Evolutionary conservation across 2,797 vertebrate species (phyloP).

Genomic region (Stomatorhinus walkeri): DNA sequence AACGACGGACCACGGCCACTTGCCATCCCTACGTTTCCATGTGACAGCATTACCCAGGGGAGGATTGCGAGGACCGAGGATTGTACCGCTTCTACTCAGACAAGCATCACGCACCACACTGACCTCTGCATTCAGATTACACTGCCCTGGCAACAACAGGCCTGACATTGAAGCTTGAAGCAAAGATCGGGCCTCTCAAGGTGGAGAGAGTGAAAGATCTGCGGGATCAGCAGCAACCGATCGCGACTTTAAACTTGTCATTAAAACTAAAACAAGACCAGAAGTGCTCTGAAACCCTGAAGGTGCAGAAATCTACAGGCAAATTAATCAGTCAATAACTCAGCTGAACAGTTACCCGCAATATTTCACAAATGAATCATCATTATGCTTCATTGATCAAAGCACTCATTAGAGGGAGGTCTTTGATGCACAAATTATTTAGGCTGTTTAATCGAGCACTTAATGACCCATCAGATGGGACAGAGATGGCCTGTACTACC

Average conservation of each 20-base stretch:
- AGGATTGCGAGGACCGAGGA: neutral
- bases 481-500: neutral
- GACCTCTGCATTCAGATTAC: neutral
- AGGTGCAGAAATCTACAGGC: neutral
- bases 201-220: neutral
- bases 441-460: slow-evolving; percentile 8
- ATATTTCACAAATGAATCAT: slow-evolving; percentile 10
- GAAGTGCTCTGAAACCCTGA: neutral
- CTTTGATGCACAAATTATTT: slow-evolving; percentile 8
- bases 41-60: neutral
- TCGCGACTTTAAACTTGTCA: neutral
- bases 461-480: neutral
- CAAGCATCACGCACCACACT: neutral
- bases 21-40: neutral
- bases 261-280: neutral
- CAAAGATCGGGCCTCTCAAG: neutral
- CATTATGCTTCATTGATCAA: slow-evolving; percentile 5
- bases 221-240: neutral
- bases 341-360: neutral
- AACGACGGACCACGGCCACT: neutral
- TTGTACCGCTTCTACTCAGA: neutral
- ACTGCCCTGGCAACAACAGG: neutral
- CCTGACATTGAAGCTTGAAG: neutral
- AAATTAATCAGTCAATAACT: slow-evolving; percentile 1
- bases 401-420: neutral